Evolutionary conservation across 2,797 vertebrate species (phyloP).

Genomic region (Acanthurus lineatus): DNA sequence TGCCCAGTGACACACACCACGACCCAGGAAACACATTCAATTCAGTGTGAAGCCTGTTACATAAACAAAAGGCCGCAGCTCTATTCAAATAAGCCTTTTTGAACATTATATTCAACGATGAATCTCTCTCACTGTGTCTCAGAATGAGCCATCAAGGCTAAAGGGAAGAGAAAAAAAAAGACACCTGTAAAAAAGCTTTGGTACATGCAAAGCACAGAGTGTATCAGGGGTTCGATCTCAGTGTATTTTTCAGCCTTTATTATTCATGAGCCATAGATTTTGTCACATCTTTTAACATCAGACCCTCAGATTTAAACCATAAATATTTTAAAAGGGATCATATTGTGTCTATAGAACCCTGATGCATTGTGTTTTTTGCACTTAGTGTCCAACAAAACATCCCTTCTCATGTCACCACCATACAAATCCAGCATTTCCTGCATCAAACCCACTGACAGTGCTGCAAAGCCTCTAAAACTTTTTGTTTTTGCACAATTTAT

Average conservation of each 20-base stretch:
- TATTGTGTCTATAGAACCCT: not conserved
- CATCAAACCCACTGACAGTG: conserved; percentile 4
- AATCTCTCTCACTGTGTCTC: conserved; percentile 15
- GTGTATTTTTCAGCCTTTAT: not conserved
- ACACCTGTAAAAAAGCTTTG: not conserved
- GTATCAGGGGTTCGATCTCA: not conserved
- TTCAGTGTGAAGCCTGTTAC: conserved; percentile 32
- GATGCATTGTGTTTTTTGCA: not conserved
- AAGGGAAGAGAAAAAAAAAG: not conserved
- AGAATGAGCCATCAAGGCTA: conserved; percentile 1
- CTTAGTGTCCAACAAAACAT: not conserved
- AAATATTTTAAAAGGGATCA: not conserved
- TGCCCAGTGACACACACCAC: not conserved
- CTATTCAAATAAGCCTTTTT: conserved; percentile 14
- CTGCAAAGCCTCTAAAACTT: conserved; percentile 23
- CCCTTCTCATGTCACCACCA: conserved; percentile 6
- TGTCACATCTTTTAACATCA: not conserved
- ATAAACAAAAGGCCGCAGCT: conserved; percentile 31
- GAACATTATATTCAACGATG: conserved; percentile 16
- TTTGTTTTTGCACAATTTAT: conserved; percentile 28
- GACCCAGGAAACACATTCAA: conserved; percentile 6
- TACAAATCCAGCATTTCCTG: conserved; percentile 3
- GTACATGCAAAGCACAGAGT: not conserved
- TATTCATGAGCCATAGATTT: not conserved
- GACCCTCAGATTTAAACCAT: not conserved